Conservation (phyloP, 2,797 vertebrate species). For the Moxostoma hubbsi region DNA sequence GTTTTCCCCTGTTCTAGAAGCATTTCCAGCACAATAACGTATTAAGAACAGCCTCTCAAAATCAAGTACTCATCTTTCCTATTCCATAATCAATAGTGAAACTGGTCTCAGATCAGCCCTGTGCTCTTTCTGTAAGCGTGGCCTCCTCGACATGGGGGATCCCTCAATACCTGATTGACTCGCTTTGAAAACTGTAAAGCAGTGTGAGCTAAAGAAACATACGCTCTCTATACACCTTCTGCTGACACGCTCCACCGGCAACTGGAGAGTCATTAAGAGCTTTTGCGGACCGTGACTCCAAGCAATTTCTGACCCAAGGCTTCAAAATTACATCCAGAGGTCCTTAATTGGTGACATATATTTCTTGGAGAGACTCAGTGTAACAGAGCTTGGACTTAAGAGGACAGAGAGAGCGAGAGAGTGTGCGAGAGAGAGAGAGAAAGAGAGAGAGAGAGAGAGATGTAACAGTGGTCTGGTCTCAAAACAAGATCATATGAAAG, state of each 20-base stretch:
- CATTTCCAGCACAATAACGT: background rate
- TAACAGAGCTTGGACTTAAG: conserved; percentile 7
- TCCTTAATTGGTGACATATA: conserved; percentile 45
- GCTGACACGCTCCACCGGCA: conserved; percentile 57
- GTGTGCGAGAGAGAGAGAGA: conserved; percentile 4
- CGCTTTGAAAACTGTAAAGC: conserved; percentile 25
- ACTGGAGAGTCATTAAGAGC: conserved; percentile 69
- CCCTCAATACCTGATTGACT: conserved; percentile 44
- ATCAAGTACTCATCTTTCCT: background rate
- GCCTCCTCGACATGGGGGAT: background rate
- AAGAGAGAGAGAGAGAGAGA: background rate
- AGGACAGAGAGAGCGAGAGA: conserved; percentile 17
- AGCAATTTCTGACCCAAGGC: conserved; percentile 46
- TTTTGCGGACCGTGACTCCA: conserved; percentile 68
- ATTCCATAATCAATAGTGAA: conserved; percentile 35
- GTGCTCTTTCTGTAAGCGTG: conserved; percentile 8
- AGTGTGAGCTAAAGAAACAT: conserved; percentile 28
- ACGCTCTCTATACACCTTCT: conserved; percentile 52
- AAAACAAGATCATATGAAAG: conserved; percentile 35
- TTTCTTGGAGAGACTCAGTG: conserved; percentile 44
- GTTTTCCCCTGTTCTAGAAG: background rate
- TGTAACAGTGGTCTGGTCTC: conserved; percentile 15
- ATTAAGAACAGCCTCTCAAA: background rate
- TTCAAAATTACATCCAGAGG: conserved; percentile 60
- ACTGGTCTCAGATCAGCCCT: conserved; percentile 30